Evolutionary conservation across 2,888 invertebrate genomes (phyloP), one percentile per base, ranked within the genome.

Genomic region (Ecliptopera silaceata): DNA sequence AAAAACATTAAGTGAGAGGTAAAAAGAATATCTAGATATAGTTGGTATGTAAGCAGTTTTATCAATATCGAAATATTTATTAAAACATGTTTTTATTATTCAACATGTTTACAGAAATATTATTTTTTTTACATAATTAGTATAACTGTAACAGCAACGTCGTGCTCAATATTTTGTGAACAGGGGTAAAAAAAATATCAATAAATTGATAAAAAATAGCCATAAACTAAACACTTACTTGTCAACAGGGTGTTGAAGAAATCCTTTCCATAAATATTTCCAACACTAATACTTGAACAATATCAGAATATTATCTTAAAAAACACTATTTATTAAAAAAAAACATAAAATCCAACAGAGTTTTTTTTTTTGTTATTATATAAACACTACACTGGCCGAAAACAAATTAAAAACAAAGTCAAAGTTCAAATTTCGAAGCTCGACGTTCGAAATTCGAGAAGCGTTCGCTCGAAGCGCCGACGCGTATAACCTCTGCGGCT

Each of bases 361-460:
- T n/a, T n/a, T n/a, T n/a, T n/a, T n/a, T n/a, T n/a, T n/a, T n/a
- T n/a, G n/a, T n/a, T n/a, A 22, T 42, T 39, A 38, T 47, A 49
- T 34, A 20, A 32, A 53, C 39, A 53, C 38, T 46, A 17, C 22
- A 45, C 44, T 39, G 48, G 41, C 39, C 15, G 18, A 38, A 38
- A 51, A 26, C 17, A 50, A 42, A 44, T 44, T 51, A 18, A 53
- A 49, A 54, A 38, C 29, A 42, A 45, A 49, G 20, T 43, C 43
- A 52, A 50, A 47, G 50, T 54, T 54, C 42, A 13, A 50, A 59
- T 13, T 43, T 46, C 29, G 36, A 59, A 54, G 20, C 44, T 45
- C 29, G 45, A 41, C 32, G 50, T 59, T 54, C 36, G 50, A 32
- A 42, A 47, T 46, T 46, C 54, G 55, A 44, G 43, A 43, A 36